These are phyloP conservation scores for Arctia plantaginis DNA, from an alignment of 2,888 invertebrate species.

Conservation along the genomic window DNA sequence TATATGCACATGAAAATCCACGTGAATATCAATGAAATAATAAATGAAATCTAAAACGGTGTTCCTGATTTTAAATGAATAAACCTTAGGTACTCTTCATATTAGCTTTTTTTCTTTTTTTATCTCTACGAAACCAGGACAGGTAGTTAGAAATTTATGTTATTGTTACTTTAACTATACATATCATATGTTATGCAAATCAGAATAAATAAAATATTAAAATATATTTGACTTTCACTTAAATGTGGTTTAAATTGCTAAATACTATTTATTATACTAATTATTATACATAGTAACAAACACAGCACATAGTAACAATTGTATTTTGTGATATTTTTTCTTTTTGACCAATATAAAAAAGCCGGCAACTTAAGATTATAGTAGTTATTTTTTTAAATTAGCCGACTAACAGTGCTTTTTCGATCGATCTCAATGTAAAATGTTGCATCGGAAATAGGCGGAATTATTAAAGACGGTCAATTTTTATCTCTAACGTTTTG, in stretches of 20 bases:
- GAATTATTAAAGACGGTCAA: conserved; percentile 65
- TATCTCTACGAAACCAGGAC: too few relatives aligned
- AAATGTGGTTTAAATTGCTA: neutral
- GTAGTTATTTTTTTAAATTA: conserved; percentile 26
- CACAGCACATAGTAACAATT: too few relatives aligned
- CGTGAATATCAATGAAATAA: neutral
- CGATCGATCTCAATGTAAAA: conserved; percentile 48
- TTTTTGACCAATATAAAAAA: conserved; percentile 5
- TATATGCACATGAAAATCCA: neutral
- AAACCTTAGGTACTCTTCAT: too few relatives aligned
- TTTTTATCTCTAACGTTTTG: conserved; percentile 75
- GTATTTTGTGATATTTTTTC: neutral
- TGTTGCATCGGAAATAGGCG: conserved; percentile 50
- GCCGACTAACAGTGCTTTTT: conserved; percentile 27
- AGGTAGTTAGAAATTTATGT: too few relatives aligned
- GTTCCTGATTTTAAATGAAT: too few relatives aligned
- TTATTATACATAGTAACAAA: neutral
- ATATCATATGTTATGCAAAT: neutral
- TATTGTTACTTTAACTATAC: too few relatives aligned
- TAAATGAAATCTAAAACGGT: neutral
- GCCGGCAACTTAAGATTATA: conserved; percentile 21
- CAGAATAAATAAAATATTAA: neutral
- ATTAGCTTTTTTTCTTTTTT: too few relatives aligned
- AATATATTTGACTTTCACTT: neutral
- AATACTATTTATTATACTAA: neutral